Conservation (phyloP, 2,888 invertebrate species). For the Macrosiphum euphorbiae region DNA sequence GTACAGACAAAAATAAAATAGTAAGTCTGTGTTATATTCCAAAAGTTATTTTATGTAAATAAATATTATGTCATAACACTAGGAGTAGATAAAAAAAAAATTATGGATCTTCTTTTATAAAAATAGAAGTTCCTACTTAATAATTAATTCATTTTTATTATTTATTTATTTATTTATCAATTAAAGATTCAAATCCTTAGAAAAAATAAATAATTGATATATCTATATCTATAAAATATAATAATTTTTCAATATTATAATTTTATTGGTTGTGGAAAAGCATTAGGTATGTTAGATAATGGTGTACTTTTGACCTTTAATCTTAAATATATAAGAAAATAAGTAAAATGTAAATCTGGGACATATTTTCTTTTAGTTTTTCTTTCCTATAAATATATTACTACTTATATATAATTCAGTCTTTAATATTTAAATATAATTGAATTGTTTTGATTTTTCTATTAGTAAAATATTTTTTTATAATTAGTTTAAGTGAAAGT, state of each 20-base stretch:
- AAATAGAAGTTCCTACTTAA: neutral
- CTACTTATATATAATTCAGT: neutral
- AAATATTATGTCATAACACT: neutral
- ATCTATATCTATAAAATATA: neutral
- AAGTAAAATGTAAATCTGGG: neutral
- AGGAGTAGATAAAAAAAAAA: neutral
- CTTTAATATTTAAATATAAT: neutral
- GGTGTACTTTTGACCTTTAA: constrained; percentile 20
- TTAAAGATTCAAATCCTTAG: neutral
- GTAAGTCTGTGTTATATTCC: constrained; percentile 38
- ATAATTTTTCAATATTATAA: constrained; percentile 19
- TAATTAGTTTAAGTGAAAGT: neutral
- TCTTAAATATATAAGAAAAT: neutral
- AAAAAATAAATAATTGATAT: neutral
- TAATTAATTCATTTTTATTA: neutral
- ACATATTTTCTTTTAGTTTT: neutral
- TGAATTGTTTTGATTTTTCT: neutral
- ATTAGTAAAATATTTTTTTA: neutral
- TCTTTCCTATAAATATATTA: neutral
- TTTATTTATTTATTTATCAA: neutral
- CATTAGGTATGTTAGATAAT: neutral
- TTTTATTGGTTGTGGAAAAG: constrained; percentile 32
- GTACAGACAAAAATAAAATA: constrained; percentile 38
- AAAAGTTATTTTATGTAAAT: neutral
- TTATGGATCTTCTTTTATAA: neutral